Evolutionary conservation across 1,140 invertebrate species (phyloP), one percentile per base, ranked within the genome.

Genomic region (Leptonema lineaticorne): DNA sequence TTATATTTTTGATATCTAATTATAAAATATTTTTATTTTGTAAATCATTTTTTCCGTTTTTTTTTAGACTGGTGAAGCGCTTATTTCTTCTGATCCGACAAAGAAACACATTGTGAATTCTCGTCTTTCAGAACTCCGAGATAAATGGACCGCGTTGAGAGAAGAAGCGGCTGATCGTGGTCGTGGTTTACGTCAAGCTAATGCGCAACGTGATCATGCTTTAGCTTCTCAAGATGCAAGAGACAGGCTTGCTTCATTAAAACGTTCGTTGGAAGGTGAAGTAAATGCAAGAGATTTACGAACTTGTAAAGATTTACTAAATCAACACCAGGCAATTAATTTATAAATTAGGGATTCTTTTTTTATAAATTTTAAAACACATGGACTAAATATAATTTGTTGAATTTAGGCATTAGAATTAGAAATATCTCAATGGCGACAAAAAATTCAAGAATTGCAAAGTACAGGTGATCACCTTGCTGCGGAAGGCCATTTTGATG

Each of bases 401-500:
- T 2, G 7, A 29, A 63, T 26, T 3, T 29, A 90, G 74, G 83
- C 88, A 0, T 75, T 95, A 4, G 95, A 96, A 75, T 88, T 86
- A 48, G 94, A 97, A 70, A 85, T 96, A 60, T 79, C 79, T 22
- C 85, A 90, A 48, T 92, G 91, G 87, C 60, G 71, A 45, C 84
- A 87, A 58, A 90, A 91, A 73, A 85, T 95, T 2, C 84, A 86
- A 24, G 90, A 93, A 71, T 81, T 96, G 14, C 86, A 89, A 0
- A 83, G 85, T n/a, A 85, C 88, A 68, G 95, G 94, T 11, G 86
- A 92, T 69, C 90, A 96, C 76, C 92, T 98, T 89, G 92, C 90
- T 1, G 89, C 94, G 30, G 92, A 94, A 69, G 94, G 93, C 18
- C 96, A 98, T 81, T 98, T 97, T 79, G 95, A 98, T 83, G 90